Base-by-base conservation (phyloP, 1,140 invertebrate species). In the Pantala flavescens region DNA sequence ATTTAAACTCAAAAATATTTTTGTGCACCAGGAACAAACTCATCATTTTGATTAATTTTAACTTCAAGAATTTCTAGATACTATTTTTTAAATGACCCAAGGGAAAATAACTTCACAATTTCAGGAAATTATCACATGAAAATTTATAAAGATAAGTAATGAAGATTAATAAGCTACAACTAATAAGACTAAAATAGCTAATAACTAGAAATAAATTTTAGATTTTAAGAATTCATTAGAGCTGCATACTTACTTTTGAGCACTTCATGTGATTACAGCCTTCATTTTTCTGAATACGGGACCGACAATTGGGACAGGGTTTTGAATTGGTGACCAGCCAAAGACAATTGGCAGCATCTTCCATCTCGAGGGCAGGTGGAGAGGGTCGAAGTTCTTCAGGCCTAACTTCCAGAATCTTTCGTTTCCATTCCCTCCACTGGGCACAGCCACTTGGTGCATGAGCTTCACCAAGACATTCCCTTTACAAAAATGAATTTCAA, bases 261-360 rank as follows among this genome's bases (percentile, higher is more conserved):
- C 90, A 92, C 78, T 90, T 90, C 88, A 91, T 91, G 78, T 91
- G 90, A 81, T 92, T 92, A 80, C 90, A 92, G 0, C 90, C 90
- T 82, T 91, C 90, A 80, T 90, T 91, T 79, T 91, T 91, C 82
- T 92, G 90, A 77, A 92, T 91, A 10, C 90, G 90, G 76, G 88
- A 88, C 77, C 89, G 88, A 80, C 90, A 91, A 79, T 90, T 90
- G 16, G 88, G 88, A 81, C 90, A 92, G 12, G 89, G 87, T 81
- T 91, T 92, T 12, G 89, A 91, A 82, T 92, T 90, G 0, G 89
- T 90, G 5, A 91, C 88, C 42, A 91, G 80, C 90, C 90, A 91
- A 9, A 91, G 80, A 78, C 86, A 89, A 80, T 90, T 91, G 14
- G 90, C 90, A 16, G 90, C 89, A 75, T 87, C 85, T 82, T 91